These are phyloP conservation scores for Aphelocoma coerulescens DNA, from an alignment of 2,113 vertebrate species.

Conservation along the genomic window DNA sequence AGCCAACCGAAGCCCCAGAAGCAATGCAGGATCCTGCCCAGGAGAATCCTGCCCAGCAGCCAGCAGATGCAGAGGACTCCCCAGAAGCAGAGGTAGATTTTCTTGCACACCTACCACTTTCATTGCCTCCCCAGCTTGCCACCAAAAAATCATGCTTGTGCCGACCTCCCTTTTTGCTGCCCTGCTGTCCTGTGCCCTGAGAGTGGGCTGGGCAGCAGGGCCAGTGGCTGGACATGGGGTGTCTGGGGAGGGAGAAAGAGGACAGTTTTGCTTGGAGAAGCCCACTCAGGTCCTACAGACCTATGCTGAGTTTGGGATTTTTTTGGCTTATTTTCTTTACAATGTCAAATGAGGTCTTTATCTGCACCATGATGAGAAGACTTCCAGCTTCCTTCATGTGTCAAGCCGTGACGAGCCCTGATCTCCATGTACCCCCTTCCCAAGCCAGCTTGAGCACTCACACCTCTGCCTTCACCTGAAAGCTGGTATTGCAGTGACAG, in stretches of 20 bases:
- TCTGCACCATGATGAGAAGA: background rate
- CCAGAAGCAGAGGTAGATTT: background rate
- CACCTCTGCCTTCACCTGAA: accelerated
- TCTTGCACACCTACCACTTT: accelerated
- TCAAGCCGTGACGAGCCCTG: too few relatives aligned
- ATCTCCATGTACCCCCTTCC: background rate
- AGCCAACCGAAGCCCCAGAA: accelerated
- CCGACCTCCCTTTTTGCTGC: background rate
- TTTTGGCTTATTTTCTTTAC: background rate
- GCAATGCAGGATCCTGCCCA: background rate
- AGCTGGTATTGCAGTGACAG: background rate
- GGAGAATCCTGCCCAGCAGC: background rate
- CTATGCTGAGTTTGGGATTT: background rate
- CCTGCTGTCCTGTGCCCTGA: background rate
- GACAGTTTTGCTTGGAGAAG: background rate
- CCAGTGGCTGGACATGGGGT: background rate
- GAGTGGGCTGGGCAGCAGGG: background rate
- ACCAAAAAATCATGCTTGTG: accelerated
- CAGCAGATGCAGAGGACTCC: background rate
- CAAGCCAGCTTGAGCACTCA: accelerated
- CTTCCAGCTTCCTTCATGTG: background rate
- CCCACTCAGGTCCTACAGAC: background rate
- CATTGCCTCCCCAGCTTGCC: background rate
- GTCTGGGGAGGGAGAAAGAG: background rate
- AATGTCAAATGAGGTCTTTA: background rate